Evolutionary conservation across 2,888 invertebrate species (phyloP).

Genomic region (Petrolisthes manimaculis): DNA sequence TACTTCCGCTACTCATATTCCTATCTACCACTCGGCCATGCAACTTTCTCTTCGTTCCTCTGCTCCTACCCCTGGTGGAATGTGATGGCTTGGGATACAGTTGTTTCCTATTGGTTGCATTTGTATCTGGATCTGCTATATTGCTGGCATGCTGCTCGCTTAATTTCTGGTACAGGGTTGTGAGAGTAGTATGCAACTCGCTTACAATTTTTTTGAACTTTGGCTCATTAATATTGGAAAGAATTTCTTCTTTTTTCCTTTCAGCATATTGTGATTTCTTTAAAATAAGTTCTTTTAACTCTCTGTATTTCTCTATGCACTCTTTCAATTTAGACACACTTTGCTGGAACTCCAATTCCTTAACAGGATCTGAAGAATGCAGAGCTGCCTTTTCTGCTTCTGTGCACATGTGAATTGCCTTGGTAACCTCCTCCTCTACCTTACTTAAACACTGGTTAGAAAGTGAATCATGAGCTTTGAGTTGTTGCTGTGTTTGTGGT

Average conservation of each 20-base stretch:
- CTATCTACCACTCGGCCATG: not conserved
- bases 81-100: too few species aligned
- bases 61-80: not conserved
- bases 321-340: slow-evolving; percentile 4
- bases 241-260: slow-evolving; percentile 26
- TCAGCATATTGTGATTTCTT: slow-evolving; percentile 23
- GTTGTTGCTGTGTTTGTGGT: not conserved
- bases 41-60: not conserved
- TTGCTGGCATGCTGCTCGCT: not conserved
- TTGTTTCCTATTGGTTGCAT: not conserved
- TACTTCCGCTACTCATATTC: not conserved
- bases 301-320: slow-evolving; percentile 23
- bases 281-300: slow-evolving; percentile 4
- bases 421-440: slow-evolving; percentile 15
- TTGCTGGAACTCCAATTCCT: slow-evolving; percentile 9
- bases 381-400: slow-evolving; percentile 27
- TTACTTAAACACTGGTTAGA: not conserved
- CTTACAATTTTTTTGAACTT: not conserved
- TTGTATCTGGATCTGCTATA: not conserved
- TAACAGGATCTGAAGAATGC: not conserved
- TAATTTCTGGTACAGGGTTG: slow-evolving; percentile 9
- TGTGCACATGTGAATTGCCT: slow-evolving; percentile 9
- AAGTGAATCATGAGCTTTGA: too few species aligned
- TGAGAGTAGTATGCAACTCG: slow-evolving; percentile 2
- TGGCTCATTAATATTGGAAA: slow-evolving; percentile 1